These are phyloP conservation scores for Heliocidaris erythrogramma DNA, from an alignment of 35 echinoderm and acorn worm genomes.

Conservation along the genomic window DNA sequence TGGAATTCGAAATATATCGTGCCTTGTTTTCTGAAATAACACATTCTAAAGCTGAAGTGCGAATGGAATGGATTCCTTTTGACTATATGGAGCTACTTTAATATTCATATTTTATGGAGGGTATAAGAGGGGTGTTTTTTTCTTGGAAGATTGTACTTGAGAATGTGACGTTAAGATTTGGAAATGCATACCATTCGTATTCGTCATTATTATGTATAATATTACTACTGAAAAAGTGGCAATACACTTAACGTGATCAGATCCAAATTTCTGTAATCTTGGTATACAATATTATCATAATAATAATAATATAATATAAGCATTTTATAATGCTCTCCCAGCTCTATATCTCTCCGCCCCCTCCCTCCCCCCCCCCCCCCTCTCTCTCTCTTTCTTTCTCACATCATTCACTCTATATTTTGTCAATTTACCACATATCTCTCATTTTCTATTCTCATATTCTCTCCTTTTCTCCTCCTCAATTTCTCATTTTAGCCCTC, in stretches of 20 bases:
- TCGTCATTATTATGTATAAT: background rate
- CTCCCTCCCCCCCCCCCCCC: too few relatives aligned
- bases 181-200: background rate
- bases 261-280: background rate
- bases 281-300: too few relatives aligned
- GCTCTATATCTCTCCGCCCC: too few relatives aligned
- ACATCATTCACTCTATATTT: too few relatives aligned
- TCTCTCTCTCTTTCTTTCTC: too few relatives aligned
- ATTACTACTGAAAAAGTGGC: too few relatives aligned
- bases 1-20: slow-evolving; percentile 32
- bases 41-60: slow-evolving; percentile 3
- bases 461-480: background rate
- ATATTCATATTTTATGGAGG: background rate
- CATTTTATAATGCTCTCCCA: too few relatives aligned
- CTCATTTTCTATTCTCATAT: background rate
- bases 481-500: background rate
- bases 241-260: background rate
- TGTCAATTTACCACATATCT: background rate
- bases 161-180: background rate
- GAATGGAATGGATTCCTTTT: background rate
- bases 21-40: slow-evolving; percentile 28
- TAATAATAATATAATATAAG: too few relatives aligned
- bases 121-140: background rate
- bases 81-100: background rate
- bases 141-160: background rate